Base-by-base conservation (phyloP, 2,113 vertebrate genomes). In the Alexandromys fortis region DNA sequence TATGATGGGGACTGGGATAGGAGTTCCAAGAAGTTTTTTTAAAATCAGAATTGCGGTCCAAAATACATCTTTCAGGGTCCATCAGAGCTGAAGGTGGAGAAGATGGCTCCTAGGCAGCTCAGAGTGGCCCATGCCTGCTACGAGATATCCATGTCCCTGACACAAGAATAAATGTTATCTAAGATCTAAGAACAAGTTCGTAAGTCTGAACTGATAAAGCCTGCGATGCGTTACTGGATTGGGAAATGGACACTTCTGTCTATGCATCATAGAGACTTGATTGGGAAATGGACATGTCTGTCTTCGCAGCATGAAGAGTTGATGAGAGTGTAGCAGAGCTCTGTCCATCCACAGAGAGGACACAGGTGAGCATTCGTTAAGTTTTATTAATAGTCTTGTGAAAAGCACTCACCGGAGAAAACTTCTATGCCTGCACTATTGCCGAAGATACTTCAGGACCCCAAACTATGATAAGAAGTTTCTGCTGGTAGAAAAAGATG, bases 361-460 rank as follows among this genome's bases (percentile, higher is more conserved):
- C 55, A 63, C 1, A 63, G 13, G 1, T 28, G 7, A n/a, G 7
- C 2, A 42, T 42, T 6, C 0, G 10, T 17, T 83, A 28, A 16
- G 12, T 21, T 2, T 63, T 61, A n/a, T 28, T 28, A 63, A 16
- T 16, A 26, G 35, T 9, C 22, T 8, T 42, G 6, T 83, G 58
- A 42, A 38, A 38, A 42, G 58, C 28, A 42, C 7, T 28, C n/a
- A 38, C 26, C 6, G 24, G 13, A 42, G 24, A 26, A 83, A 26
- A 83, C 0, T 1, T 83, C n/a, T 61, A 42, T 58, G 58, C 22
- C 24, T 63, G 55, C 2, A 2, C 42, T 63, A 42, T 63, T 83
- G 22, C 3, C 16, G 7, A 24, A 83, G 7, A 63, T 7, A 63
- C 24, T 63, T 38, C 35, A 63, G 55, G 4, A 28, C 1, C 5